phyloP scores from a whole-genome alignment of 2,797 vertebrate genomes.

The Ambastaia sidthimunki region DNA sequence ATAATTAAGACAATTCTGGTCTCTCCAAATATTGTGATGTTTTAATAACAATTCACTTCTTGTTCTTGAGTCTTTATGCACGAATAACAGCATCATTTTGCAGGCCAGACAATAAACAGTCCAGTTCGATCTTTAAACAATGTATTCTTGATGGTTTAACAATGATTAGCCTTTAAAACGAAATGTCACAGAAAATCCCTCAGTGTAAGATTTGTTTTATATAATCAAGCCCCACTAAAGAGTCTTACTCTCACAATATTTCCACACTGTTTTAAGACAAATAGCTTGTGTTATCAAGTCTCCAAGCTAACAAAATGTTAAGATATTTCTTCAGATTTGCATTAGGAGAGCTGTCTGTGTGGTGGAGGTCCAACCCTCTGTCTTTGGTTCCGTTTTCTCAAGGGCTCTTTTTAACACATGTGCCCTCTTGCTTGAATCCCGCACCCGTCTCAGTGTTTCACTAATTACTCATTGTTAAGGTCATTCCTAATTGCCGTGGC shows the following conservation, averaged over 20 bases:
- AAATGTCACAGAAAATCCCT: slow-evolving; percentile 27
- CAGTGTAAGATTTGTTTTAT: slow-evolving; percentile 32
- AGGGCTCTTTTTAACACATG: background rate
- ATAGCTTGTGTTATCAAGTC: slow-evolving; percentile 35
- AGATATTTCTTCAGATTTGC: background rate
- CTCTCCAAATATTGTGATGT: too few relatives aligned
- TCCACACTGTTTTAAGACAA: slow-evolving; percentile 13
- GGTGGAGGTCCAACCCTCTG: background rate
- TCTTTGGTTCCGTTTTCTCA: background rate
- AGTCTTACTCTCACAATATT: slow-evolving; percentile 2
- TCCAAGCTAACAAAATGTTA: background rate
- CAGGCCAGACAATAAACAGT: background rate
- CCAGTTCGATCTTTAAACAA: background rate
- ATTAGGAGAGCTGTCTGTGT: background rate
- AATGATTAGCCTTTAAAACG: slow-evolving; percentile 26
- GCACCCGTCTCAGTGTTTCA: background rate
- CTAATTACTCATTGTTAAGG: slow-evolving; percentile 35
- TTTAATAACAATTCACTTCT: too few relatives aligned
- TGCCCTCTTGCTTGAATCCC: background rate
- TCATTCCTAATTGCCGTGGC: slow-evolving; percentile 28
- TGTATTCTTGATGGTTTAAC: slow-evolving; percentile 2
- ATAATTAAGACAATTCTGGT: too few relatives aligned
- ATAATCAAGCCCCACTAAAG: slow-evolving; percentile 27
- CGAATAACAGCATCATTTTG: background rate
- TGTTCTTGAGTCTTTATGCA: background rate